A percentile compares a stretch with the other conserved stretches of the same genome.
Conservation (phyloP, 2,888 invertebrate genomes). For the Operophtera brumata region DNA sequence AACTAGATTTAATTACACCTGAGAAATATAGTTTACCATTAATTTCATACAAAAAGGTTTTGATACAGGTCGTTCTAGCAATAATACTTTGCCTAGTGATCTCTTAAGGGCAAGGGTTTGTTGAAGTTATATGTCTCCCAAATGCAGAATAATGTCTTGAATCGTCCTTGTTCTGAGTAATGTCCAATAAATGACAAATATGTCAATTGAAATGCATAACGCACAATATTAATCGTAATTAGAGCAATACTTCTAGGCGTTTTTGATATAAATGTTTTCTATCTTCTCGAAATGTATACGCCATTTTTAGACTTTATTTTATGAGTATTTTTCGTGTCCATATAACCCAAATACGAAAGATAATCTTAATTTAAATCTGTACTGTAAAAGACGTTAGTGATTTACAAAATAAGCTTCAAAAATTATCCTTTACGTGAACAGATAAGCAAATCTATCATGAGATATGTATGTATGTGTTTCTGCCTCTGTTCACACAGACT, state of each 20-base stretch:
- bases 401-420: not conserved
- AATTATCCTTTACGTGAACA: not conserved
- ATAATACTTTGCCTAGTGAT: not conserved
- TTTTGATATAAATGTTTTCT: not conserved
- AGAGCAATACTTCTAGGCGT: conserved; percentile 37
- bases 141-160: no score
- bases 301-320: conserved; percentile 13
- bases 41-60: conserved; percentile 7
- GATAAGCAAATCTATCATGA: no score
- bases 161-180: no score
- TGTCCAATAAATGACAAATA: conserved; percentile 15
- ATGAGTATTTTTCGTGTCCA: conserved; percentile 14
- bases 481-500: no score
- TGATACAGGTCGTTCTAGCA: conserved; percentile 5
- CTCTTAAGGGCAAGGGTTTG: conserved; percentile 12
- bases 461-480: no score
- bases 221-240: conserved; percentile 27
- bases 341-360: conserved; percentile 9
- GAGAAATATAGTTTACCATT: not conserved
- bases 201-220: conserved; percentile 21
- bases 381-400: not conserved
- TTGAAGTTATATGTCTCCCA: conserved; percentile 9
- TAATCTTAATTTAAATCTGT: conserved; percentile 24
- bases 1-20: not conserved
- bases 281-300: not conserved